Evolutionary conservation across 2,888 invertebrate genomes (phyloP), one percentile per base, ranked within the genome.

Genomic region (Lepetodrilus schrolli): DNA sequence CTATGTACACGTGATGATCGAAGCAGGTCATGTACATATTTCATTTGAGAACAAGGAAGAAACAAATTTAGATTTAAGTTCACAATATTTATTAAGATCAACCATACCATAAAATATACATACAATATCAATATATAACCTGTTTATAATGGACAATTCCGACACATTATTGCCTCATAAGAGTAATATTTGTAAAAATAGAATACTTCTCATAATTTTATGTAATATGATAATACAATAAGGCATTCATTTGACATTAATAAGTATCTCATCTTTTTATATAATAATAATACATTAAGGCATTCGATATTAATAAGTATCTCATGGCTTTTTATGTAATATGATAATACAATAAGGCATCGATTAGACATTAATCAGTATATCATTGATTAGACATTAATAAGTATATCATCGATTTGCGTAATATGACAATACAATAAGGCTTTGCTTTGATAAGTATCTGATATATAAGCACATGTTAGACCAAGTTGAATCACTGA

Each of bases 71-170:
- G 13, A 43, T 0, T 58, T 58, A 30, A 34, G 26, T 58, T 43
- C 43, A 58, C 58, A 58, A 58, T 58, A 26, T 58, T 58, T 58
- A 58, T 58, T 58, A 17, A 23, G 7, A 17, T 30, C 34, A 26
- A 58, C n/a, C n/a, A n/a, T n/a, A 58, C 58, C 58, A 58, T 58
- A 58, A 58, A 58, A 58, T 58, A 58, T 58, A 58, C 58, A 58
- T 58, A 58, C 58, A 58, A 58, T 58, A 58, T 58, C 58, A 23
- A 58, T 48, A 58, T 30, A 30, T 34, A 21, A n/a, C 8, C 17
- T 58, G n/a, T 58, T 30, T 13, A 7, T 13, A 34, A 1, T 34
- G 30, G 8, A 58, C 34, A 58, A 30, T 30, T n/a, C 17, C 26
- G 34, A 58, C 34, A n/a, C 30, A 26, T 58, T 58, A 58, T 58